A percentile compares a stretch with the other conserved stretches of the same genome.
These are phyloP conservation scores for Ursus arctos DNA, from an alignment of 2,113 vertebrate genomes.

Conservation along the genomic window DNA sequence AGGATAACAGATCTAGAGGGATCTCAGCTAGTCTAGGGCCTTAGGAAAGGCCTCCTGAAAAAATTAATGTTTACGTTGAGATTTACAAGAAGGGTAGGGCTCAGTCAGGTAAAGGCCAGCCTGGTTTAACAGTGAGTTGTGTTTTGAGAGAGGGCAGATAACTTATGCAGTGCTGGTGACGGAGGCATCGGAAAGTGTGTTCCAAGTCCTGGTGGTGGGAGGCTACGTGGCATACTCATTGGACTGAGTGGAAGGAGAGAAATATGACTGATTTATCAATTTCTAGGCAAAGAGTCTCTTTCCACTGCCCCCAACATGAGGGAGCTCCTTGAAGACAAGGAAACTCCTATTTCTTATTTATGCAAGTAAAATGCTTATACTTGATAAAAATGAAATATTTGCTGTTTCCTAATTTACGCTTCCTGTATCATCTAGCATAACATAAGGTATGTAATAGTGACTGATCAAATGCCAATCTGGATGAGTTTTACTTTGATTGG, in stretches of 20 bases:
- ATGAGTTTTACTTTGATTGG: background rate
- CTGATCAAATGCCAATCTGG: background rate
- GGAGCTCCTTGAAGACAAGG: background rate
- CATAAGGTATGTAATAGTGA: background rate
- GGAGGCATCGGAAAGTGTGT: background rate
- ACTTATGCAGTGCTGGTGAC: background rate
- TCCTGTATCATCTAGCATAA: background rate
- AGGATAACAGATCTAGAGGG: background rate
- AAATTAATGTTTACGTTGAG: background rate
- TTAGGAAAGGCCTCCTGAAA: background rate
- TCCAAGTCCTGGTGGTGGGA: background rate
- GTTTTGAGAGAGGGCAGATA: background rate
- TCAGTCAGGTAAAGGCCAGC: background rate
- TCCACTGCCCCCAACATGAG: background rate
- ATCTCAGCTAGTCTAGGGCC: background rate
- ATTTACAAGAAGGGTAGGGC: background rate
- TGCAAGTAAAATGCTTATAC: background rate
- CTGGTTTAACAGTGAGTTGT: background rate
- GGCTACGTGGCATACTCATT: background rate
- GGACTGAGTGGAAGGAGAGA: background rate
- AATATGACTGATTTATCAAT: background rate
- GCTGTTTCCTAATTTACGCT: background rate
- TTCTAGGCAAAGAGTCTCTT: background rate
- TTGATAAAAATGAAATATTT: background rate
- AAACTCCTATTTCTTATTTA: background rate